Base-by-base conservation (phyloP, 2,888 invertebrate genomes). In the Steromphala cineraria region DNA sequence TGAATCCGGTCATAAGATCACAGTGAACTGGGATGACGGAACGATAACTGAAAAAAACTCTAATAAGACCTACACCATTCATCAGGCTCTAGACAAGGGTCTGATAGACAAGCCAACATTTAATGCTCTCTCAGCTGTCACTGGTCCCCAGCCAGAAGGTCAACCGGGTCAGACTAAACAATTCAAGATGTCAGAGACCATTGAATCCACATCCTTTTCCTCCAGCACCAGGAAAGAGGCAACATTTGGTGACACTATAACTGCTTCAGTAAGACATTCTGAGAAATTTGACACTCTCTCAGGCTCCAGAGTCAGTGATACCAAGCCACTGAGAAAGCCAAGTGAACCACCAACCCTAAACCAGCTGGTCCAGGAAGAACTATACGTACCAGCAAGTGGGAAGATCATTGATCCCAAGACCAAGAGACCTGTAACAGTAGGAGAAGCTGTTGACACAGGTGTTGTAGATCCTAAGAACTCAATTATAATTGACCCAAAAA, bases 61-160 rank as follows among this genome's bases (percentile, higher is more conserved):
- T 82, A 97, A 97, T 67, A 96, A 97, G 87, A 93, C 96, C 7
- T 91, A 98, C 21, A 96, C 95, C 8, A 96, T 99, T 79, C 95
- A 95, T 81, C 96, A 97, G 94, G 98, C 98, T 0, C 84, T 90
- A 31, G 81, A 81, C 28, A 82, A 84, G 56, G 87, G 89, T 31
- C 86, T 89, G 28, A 88, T 92, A 79, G 90, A 90, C 76, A 83
- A 76, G 74, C 83, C 86, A 53, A 90, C 90, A 53, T 90, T 90
- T 55, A 80, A 89, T 67, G 86, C 88, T 52, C 75, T 91, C 28
- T 77, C 81, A 74, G 79, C 82, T 28, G 81, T 84, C 13, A 80
- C 83, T 21, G 84, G 82, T 52, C 55, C 53, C 55, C 31, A 55
- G 19, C 15, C 71, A 17, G 19, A 71, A 71, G 19, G 2, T 36